phyloP scores from a whole-genome alignment of 2,888 invertebrate species.

The Cybosia mesomella region DNA sequence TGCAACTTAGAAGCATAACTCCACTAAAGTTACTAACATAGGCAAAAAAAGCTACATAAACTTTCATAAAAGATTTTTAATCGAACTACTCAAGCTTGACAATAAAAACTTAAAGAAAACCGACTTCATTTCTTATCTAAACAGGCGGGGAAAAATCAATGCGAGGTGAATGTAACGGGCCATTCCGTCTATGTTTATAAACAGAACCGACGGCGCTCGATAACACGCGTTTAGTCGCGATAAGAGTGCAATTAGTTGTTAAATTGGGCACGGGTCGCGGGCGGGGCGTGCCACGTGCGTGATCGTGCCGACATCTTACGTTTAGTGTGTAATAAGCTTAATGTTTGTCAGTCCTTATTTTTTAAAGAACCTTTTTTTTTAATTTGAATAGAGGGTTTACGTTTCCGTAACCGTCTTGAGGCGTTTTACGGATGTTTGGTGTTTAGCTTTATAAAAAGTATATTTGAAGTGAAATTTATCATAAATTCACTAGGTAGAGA shows the following conservation, averaged over 20 bases:
- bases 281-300: conserved; percentile 44
- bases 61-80: conserved; percentile 6
- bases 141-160: conserved; percentile 40
- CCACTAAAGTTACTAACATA: background rate
- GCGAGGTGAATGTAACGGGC: conserved; percentile 51
- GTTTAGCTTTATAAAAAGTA: too few relatives aligned
- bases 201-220: conserved; percentile 46
- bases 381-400: background rate
- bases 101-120: conserved; percentile 24
- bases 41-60: background rate
- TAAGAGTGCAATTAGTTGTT: conserved; percentile 54
- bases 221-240: conserved; percentile 50
- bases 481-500: too few relatives aligned
- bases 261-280: conserved; percentile 49
- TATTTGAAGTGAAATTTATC: background rate
- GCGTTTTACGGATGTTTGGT: too few relatives aligned
- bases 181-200: conserved; percentile 56
- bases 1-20: background rate
- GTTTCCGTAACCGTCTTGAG: background rate
- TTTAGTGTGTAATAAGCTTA: conserved; percentile 45
- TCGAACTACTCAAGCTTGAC: background rate
- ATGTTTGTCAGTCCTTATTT: conserved; percentile 21
- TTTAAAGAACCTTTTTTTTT: background rate
- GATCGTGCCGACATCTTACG: conserved; percentile 25
- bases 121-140: conserved; percentile 38